phyloP scores from a whole-genome alignment of 2,797 vertebrate genomes.

The Enteromius trimaculatus region DNA sequence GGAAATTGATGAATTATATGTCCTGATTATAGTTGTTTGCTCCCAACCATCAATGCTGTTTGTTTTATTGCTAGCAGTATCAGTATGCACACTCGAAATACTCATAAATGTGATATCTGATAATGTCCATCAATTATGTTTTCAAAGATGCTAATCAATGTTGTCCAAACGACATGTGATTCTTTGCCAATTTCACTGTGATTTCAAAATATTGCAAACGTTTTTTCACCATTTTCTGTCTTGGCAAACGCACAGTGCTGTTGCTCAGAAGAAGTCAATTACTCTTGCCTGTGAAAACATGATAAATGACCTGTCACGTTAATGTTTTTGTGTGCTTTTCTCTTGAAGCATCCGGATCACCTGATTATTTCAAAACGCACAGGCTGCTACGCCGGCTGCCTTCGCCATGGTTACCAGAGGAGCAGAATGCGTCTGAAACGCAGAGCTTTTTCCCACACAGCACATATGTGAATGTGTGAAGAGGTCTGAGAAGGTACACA shows the following conservation, averaged over 20 bases:
- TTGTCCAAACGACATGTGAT: neutral
- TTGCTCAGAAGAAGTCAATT: slow-evolving; percentile 34
- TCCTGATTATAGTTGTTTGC: neutral
- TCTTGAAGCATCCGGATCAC: slow-evolving; percentile 63
- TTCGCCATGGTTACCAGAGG: slow-evolving; percentile 75
- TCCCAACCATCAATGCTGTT: neutral
- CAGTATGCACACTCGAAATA: neutral
- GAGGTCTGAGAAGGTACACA: slow-evolving; percentile 6
- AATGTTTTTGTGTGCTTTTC: slow-evolving; percentile 56
- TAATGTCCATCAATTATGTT: neutral
- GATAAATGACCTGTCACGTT: slow-evolving; percentile 58
- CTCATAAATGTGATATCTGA: neutral
- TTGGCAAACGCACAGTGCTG: neutral
- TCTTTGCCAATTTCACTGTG: neutral
- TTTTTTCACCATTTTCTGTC: slow-evolving; percentile 4
- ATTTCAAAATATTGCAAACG: slow-evolving; percentile 3
- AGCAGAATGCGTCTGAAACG: slow-evolving; percentile 71
- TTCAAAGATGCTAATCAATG: neutral
- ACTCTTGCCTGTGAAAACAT: slow-evolving; percentile 53
- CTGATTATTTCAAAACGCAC: slow-evolving; percentile 59
- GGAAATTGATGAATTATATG: neutral
- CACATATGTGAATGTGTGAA: slow-evolving; percentile 50
- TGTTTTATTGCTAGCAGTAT: neutral
- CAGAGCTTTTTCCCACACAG: slow-evolving; percentile 62
- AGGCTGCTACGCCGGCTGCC: slow-evolving; percentile 67